Conservation (phyloP, 2,797 vertebrate species). For the Xenopus petersii region DNA sequence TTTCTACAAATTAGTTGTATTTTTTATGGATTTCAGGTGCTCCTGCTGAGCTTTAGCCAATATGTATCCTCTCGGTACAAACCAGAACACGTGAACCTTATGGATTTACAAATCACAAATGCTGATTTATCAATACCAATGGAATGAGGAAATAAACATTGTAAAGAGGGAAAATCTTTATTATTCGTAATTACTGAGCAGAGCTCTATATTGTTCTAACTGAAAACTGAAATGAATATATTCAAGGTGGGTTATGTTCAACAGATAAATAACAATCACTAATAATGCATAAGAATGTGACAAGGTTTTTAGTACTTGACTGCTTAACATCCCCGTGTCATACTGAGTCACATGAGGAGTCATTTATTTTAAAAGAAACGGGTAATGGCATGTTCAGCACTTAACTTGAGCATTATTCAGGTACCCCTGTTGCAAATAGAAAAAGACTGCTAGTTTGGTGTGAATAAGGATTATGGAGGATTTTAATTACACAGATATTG, state of each 20-base stretch:
- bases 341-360: no score
- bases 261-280: not conserved
- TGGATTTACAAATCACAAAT: constrained; percentile 13
- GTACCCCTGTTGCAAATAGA: no score
- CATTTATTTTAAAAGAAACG: no score
- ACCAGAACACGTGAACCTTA: not conserved
- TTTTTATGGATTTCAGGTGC: constrained; percentile 20
- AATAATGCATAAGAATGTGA: not conserved
- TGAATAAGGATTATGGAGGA: no score
- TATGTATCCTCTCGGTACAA: constrained; percentile 5
- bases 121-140: constrained; percentile 18
- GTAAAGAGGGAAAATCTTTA: constrained; percentile 2
- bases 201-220: not conserved
- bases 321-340: no score
- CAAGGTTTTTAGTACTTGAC: no score
- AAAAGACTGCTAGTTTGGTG: no score
- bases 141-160: not conserved
- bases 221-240: not conserved
- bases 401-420: no score
- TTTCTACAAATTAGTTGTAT: constrained; percentile 18
- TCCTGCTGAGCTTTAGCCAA: constrained; percentile 2
- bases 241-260: not conserved
- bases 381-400: no score
- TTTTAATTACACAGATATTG: no score
- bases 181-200: constrained; percentile 18